Evolutionary conservation across 2,113 vertebrate species (phyloP), one percentile per base, ranked within the genome.

Genomic region (Vidua chalybeata): DNA sequence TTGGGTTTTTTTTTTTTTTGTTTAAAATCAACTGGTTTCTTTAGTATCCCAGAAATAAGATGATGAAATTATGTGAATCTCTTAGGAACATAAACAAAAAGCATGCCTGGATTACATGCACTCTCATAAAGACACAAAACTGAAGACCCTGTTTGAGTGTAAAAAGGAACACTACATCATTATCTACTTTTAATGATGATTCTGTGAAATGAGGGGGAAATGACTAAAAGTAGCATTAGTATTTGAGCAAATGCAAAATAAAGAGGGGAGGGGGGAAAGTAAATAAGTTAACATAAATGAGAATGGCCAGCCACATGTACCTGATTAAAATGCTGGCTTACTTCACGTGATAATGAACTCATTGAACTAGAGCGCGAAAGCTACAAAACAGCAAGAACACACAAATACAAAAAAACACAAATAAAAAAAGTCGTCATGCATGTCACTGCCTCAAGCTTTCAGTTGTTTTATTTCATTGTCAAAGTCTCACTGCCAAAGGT

Each of bases 251-350:
- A 71, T 55, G 74, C 68, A 78, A 87, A 96, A 95, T 54, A 35
- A 89, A 84, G 41, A 49, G 13, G 14, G 37, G 27, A 7, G 7
- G 2, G 35, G 69, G 37, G 5, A 30, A 87, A 94, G 89, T 45
- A 94, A 84, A 37, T 74, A 72, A 84, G 78, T 78, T 37, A 88
- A 73, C 35, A 88, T 62, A 92, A 86, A 93, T 93, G 91, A 95
- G 76, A 86, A 96, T 89, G 62, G 97, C 98, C 98, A 98, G 98
- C 98, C 98, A 96, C 93, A 98, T 96, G 98, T 99, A 99, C 99
- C 99, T 99, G 99, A 96, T 99, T 98, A 97, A 99, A 98, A 98
- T 99, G 99, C 98, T 98, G 99, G 99, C 99, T 99, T 97, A 99
- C 99, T 99, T 99, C 99, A 63, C 98, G 98, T 96, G 99, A 99